phyloP scores from a whole-genome alignment of 2,888 invertebrate species.

The Calliphora vomitoria region DNA sequence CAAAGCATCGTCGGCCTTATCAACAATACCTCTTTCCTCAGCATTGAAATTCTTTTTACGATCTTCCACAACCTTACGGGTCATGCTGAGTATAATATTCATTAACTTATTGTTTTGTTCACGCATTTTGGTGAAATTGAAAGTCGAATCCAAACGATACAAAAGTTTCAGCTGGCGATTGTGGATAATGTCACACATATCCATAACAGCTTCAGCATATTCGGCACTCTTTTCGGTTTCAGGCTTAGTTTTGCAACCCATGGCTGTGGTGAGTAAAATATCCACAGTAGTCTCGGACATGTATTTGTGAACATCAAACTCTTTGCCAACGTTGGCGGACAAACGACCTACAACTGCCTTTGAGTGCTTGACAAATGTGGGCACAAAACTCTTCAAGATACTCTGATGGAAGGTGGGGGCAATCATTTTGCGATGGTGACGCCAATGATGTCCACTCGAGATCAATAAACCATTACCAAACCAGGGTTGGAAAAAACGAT shows the following conservation, averaged over 20 bases:
- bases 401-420: conserved; percentile 94
- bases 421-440: conserved; percentile 92
- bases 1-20: conserved; percentile 82
- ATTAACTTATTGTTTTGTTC: conserved; percentile 89
- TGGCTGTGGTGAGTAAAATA: conserved; percentile 92
- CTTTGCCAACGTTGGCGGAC: conserved; percentile 87
- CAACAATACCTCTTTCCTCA: conserved; percentile 80
- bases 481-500: conserved; percentile 92
- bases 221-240: conserved; percentile 89
- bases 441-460: conserved; percentile 92
- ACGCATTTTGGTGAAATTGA: conserved; percentile 89
- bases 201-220: conserved; percentile 94
- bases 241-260: conserved; percentile 92
- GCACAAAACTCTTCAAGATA: conserved; percentile 92
- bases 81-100: conserved; percentile 90
- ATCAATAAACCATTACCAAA: conserved; percentile 92
- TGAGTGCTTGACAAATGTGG: conserved; percentile 91
- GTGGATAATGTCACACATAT: conserved; percentile 93
- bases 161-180: conserved; percentile 91
- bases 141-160: conserved; percentile 89
- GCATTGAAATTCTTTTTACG: conserved; percentile 87
- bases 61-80: conserved; percentile 88
- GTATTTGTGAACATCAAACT: conserved; percentile 91
- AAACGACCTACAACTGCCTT: conserved; percentile 88
- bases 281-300: conserved; percentile 93